These are phyloP conservation scores for Habrosyne pyritoides DNA, from an alignment of 2,888 invertebrate species.

Conservation along the genomic window DNA sequence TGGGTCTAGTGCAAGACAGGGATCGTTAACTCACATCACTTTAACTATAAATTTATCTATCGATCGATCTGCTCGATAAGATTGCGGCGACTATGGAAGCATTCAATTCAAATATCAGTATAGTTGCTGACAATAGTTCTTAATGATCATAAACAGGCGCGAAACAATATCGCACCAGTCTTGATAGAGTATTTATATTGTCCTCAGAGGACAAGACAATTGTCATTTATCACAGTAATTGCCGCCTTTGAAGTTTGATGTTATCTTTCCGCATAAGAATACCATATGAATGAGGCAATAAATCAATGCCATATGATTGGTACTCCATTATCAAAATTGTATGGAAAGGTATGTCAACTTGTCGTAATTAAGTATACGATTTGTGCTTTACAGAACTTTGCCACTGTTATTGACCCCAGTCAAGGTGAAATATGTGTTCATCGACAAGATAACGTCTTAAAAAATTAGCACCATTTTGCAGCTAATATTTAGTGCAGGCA, in stretches of 20 bases:
- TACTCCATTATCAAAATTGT: constrained; percentile 49
- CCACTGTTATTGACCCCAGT: constrained; percentile 57
- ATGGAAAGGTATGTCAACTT: constrained; percentile 36
- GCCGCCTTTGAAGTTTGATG: constrained; percentile 80
- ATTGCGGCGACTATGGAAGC: constrained; percentile 60
- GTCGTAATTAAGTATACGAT: constrained; percentile 15
- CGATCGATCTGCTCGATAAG: constrained; percentile 71
- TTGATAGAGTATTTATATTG: constrained; percentile 73
- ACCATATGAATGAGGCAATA: constrained; percentile 58
- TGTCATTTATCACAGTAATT: constrained; percentile 79
- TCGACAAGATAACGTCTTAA: constrained; percentile 49
- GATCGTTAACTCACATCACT: constrained; percentile 50
- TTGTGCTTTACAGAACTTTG: constrained; percentile 23
- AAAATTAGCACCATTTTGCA: constrained; percentile 61
- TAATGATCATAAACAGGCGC: constrained; percentile 75
- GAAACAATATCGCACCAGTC: constrained; percentile 75
- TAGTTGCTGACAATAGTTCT: constrained; percentile 73
- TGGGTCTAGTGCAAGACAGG: constrained; percentile 31
- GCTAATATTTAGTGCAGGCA: constrained; percentile 40
- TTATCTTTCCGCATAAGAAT: constrained; percentile 66
- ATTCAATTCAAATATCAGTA: constrained; percentile 79
- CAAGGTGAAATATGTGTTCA: constrained; percentile 66
- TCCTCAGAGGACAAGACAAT: constrained; percentile 76
- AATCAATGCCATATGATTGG: constrained; percentile 53
- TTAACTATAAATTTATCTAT: constrained; percentile 61